Evolutionary conservation across 2,888 invertebrate species (phyloP), one percentile per base, ranked within the genome.

Genomic region (Himalopsyche tibetana): DNA sequence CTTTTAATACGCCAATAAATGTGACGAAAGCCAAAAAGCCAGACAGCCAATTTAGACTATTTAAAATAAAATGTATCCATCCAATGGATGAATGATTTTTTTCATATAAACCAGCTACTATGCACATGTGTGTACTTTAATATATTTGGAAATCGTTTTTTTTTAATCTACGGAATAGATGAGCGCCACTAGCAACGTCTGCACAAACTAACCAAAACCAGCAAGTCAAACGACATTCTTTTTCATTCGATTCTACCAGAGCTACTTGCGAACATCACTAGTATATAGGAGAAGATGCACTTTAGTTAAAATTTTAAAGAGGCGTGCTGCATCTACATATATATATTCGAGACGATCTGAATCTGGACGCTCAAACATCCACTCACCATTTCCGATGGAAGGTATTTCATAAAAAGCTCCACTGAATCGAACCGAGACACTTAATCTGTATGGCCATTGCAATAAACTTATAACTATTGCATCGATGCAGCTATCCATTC

Each of bases 261-360:
- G 8, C 17, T 63, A 63, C 63, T 63, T 63, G 19, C 19, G 19
- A 19, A 63, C 19, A 63, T 63, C 19, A 15, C 28, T 63, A 19
- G 19, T 28, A 28, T 28, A 28, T 45, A 11, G n/a, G n/a, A 56
- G 8, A 56, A 2, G 56, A 56, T 56, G 17, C 63, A 63, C 19
- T 63, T 63, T 19, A 19, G 63, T 63, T 63, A 63, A 63, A 63
- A 63, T 63, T 63, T 63, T 19, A 19, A 63, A 63, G 63, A 28
- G 63, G 19, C 63, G 19, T 19, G 19, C 19, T 19, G 63, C 11
- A 63, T 63, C 63, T 51, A 12, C 51, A 51, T 51, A 28, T 19
- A 63, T 51, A 28, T 19, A 63, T n/a, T n/a, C 28, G 8, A 63
- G 15, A 63, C 19, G 9, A n/a, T 19, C 63, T 8, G 19, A 19